A percentile compares a stretch with the other conserved stretches of the same genome.
Evolutionary conservation across 2,888 invertebrate genomes (phyloP).

Genomic region (Heliconius ethilla): DNA sequence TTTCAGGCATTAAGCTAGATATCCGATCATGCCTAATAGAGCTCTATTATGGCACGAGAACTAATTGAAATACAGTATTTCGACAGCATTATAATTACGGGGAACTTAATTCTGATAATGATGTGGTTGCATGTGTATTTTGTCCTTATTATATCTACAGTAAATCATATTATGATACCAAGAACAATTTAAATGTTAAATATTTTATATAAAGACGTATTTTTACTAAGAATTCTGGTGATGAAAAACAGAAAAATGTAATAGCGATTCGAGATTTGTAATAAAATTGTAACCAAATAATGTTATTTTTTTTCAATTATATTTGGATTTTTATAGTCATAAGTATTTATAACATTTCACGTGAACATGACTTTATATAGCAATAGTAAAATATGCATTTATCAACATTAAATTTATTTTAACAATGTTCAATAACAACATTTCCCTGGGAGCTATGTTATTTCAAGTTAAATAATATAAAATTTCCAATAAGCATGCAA

Average conservation of each 20-base stretch:
- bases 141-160: not conserved
- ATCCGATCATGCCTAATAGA: conserved; percentile 31
- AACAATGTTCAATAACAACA: not conserved
- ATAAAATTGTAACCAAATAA: not conserved
- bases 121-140: not conserved
- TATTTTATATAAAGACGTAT: too few species aligned
- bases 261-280: not conserved
- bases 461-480: conserved; percentile 4
- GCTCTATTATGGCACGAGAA: conserved; percentile 15
- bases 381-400: not conserved
- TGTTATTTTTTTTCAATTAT: too few species aligned
- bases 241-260: not conserved
- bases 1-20: conserved; percentile 45
- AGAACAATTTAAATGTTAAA: too few species aligned
- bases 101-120: not conserved
- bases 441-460: not conserved
- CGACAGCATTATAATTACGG: not conserved
- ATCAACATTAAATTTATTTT: not conserved
- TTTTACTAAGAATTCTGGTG: too few species aligned
- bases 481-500: not conserved
- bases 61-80: conserved; percentile 25
- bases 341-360: not conserved
- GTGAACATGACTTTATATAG: not conserved
- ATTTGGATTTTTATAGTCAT: not conserved
- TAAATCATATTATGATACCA: too few species aligned